Percentiles rank a stretch among this genome's conserved stretches.
Conservation (phyloP, 2,113 vertebrate species). For the Sander lucioperca region DNA sequence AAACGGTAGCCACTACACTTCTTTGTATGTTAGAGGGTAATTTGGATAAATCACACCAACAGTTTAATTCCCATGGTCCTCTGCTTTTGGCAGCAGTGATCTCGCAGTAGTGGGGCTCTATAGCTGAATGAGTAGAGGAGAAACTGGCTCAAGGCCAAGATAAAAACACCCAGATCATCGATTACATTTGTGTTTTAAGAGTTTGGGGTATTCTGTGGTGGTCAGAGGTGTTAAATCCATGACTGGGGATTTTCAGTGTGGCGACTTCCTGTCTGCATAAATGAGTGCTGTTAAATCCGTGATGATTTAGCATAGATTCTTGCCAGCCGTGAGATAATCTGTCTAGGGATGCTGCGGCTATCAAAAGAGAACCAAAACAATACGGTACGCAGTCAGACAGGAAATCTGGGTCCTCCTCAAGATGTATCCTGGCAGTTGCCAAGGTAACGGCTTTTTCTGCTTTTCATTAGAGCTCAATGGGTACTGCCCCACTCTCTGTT, state of each 20-base stretch:
- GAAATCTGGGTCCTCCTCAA: slow-evolving; percentile 79
- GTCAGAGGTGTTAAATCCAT: slow-evolving; percentile 15
- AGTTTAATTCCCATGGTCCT: slow-evolving; percentile 49
- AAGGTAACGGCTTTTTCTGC: slow-evolving; percentile 77
- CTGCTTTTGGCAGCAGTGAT: slow-evolving; percentile 30
- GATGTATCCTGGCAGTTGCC: slow-evolving; percentile 79
- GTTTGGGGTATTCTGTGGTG: background rate
- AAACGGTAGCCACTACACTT: background rate
- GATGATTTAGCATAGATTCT: slow-evolving; percentile 69
- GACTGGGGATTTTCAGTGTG: slow-evolving; percentile 28
- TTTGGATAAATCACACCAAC: slow-evolving; percentile 22
- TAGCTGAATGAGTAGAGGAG: slow-evolving; percentile 25
- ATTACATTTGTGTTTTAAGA: slow-evolving; percentile 25
- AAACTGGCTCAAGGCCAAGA: slow-evolving; percentile 15
- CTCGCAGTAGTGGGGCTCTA: background rate
- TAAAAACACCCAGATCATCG: slow-evolving; percentile 37
- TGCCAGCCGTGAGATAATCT: slow-evolving; percentile 66
- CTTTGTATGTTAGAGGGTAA: slow-evolving; percentile 15
- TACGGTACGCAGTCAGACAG: slow-evolving; percentile 67
- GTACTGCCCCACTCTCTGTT: slow-evolving; percentile 72
- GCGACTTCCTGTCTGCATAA: slow-evolving; percentile 26
- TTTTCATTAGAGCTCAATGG: slow-evolving; percentile 79
- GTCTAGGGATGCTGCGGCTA: slow-evolving; percentile 66
- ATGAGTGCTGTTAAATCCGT: slow-evolving; percentile 45
- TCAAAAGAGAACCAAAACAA: slow-evolving; percentile 74